These are phyloP conservation scores for Onthophagus sagittarius DNA, from an alignment of 2,888 invertebrate species.

Conservation along the genomic window DNA sequence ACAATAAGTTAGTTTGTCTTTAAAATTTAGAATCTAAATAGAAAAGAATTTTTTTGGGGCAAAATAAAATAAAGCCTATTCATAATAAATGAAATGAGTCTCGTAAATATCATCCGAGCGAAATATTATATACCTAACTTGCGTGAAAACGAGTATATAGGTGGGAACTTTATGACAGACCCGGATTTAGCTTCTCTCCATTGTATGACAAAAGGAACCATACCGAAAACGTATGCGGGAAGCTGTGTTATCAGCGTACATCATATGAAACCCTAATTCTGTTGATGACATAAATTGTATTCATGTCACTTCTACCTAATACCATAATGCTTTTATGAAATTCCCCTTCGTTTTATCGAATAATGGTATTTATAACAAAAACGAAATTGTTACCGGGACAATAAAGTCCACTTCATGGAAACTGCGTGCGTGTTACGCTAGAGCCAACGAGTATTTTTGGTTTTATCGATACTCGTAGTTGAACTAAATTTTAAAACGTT, in stretches of 20 bases:
- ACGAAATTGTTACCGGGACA: background rate
- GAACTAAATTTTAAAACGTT: background rate
- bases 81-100: background rate
- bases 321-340: background rate
- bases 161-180: background rate
- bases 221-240: slow-evolving; percentile 10
- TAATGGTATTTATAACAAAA: background rate
- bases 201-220: slow-evolving; percentile 17
- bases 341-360: background rate
- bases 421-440: background rate
- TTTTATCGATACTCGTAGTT: background rate
- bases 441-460: background rate
- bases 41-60: too few species aligned
- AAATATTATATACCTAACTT: background rate
- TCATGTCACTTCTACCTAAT: slow-evolving; percentile 6
- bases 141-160: background rate
- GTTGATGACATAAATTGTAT: slow-evolving; percentile 20
- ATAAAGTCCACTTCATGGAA: background rate
- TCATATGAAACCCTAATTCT: slow-evolving; percentile 20
- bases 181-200: background rate
- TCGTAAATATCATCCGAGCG: background rate
- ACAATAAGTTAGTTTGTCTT: background rate
- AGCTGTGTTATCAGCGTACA: slow-evolving; percentile 17
- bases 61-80: background rate
- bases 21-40: background rate